Evolutionary conservation across 2,797 vertebrate species (phyloP), one percentile per base, ranked within the genome.

Genomic region (Cossypha dichroa): DNA sequence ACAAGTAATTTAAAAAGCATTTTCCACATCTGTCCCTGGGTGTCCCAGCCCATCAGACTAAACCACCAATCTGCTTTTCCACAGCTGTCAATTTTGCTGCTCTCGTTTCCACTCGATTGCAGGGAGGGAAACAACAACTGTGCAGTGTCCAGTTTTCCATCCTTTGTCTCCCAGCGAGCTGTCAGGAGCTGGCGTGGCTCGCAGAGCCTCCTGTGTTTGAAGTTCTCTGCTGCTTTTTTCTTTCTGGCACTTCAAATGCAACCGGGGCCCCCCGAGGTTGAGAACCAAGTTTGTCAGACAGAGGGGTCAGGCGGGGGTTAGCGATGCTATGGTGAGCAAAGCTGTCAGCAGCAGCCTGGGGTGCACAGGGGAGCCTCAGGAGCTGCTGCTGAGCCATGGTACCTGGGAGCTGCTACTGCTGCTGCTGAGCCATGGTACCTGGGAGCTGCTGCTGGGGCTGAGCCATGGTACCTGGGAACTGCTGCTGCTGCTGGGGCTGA

Each of bases 31-130:
- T 94, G 75, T 81, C 91, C 79, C 31, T 54, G 78, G 55, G 83
- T 94, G 85, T 91, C 86, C 63, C 83, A 81, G 74, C 90, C 84
- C 87, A 75, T 91, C 68, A 45, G 40, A 67, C 90, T 83, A 91
- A 95, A 85, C 75, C 95, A 96, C 96, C 95, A 94, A 59, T 95
- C 94, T 94, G 84, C 26, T 90, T 93, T 94, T 96, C 95, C 86
- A 85, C 87, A 95, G 95, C 95, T 93, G 89, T 94, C 91, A 96
- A 80, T 96, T 96, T 93, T 91, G 55, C 81, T 31, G 68, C 49
- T 94, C 90, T 75, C 6, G 0, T 92, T 96, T 93, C 96, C 96
- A 74, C 79, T 64, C 14, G 74, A 73, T 90, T 91, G 87, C 54
- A 93, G 78, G 87, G 95, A 96, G 85, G 92, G 46, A 72, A 79